Evolutionary conservation across 2,888 invertebrate genomes (phyloP).

Genomic region (Thysanoteuthis rhombus): DNA sequence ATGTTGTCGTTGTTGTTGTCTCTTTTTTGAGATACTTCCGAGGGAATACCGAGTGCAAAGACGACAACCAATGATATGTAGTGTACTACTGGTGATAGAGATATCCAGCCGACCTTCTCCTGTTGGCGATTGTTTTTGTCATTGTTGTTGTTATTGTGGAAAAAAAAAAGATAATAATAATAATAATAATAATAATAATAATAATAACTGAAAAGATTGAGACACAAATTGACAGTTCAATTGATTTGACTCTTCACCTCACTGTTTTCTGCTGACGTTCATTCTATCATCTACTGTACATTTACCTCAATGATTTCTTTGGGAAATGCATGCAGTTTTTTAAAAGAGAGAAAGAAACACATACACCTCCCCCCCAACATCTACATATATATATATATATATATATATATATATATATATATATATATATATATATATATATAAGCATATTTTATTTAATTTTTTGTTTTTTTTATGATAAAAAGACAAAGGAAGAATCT

Average conservation of each 20-base stretch:
- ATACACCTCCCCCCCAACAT: not conserved
- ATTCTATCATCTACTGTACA: not conserved
- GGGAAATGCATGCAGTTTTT: not conserved
- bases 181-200: not conserved
- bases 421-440: too few relatives aligned
- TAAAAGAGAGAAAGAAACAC: not conserved
- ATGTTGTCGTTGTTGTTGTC: not conserved
- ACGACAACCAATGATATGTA: slow-evolving; percentile 13
- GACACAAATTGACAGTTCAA: not conserved
- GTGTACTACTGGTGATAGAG: not conserved
- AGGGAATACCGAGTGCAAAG: not conserved
- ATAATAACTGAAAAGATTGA: not conserved
- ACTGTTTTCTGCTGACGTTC: not conserved
- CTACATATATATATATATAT: too few relatives aligned
- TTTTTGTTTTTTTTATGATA: not conserved
- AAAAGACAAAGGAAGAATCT: not conserved
- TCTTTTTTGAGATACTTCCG: slow-evolving; percentile 16
- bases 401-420: too few relatives aligned
- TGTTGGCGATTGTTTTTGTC: not conserved
- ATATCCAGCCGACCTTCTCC: not conserved
- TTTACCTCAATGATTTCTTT: not conserved
- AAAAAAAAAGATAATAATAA: not conserved
- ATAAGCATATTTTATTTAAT: not conserved
- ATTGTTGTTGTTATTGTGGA: not conserved
- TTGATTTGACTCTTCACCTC: not conserved